phyloP scores from a whole-genome alignment of 2,113 vertebrate species.

The Himantopus leucocephalus region DNA sequence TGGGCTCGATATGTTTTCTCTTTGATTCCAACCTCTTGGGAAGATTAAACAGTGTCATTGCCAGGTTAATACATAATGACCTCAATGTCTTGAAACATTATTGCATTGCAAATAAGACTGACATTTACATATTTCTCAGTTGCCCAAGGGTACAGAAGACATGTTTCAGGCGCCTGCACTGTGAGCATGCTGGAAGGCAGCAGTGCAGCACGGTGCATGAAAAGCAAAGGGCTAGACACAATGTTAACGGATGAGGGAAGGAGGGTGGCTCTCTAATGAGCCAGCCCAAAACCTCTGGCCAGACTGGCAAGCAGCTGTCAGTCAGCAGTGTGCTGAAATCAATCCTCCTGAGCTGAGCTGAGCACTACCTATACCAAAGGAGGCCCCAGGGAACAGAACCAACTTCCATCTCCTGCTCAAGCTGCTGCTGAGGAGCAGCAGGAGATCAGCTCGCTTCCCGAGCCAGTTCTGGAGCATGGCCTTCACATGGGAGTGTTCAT shows the following conservation, averaged over 20 bases:
- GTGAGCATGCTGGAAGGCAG: not conserved
- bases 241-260: not conserved
- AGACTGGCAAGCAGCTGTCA: not conserved
- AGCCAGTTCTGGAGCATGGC: not conserved
- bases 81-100: constrained; percentile 43
- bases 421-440: not conserved
- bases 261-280: not conserved
- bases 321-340: not conserved
- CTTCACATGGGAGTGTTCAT: rapidly evolving
- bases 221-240: not conserved
- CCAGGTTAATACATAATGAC: constrained; percentile 63
- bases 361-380: not conserved
- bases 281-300: not conserved
- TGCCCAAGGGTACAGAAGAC: constrained; percentile 28
- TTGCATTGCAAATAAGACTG: constrained; percentile 56
- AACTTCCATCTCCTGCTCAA: not conserved
- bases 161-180: not conserved
- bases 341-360: not conserved
- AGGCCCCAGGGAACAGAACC: not conserved
- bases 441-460: rapidly evolving
- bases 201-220: not conserved
- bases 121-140: constrained; percentile 47
- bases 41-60: constrained; percentile 69
- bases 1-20: not conserved
- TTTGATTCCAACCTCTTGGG: constrained; percentile 62